Evolutionary conservation across 2,888 invertebrate species (phyloP).

Genomic region (Drosophila niveifrons): DNA sequence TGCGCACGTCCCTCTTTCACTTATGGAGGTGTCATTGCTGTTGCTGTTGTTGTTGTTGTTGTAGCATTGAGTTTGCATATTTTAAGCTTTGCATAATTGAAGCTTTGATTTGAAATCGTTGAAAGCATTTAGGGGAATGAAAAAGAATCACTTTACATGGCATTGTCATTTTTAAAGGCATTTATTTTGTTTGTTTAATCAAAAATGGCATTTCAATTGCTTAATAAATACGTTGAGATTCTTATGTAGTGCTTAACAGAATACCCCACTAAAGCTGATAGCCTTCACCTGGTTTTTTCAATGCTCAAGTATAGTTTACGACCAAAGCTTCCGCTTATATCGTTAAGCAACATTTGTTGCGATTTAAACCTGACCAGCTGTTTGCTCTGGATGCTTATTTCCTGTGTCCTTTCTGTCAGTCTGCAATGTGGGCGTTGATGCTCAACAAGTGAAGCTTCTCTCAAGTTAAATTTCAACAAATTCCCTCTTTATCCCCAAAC

Average conservation of each 20-base stretch:
- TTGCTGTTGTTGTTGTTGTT: slow-evolving; percentile 25
- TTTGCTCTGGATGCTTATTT: slow-evolving; percentile 29
- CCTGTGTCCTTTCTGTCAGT: slow-evolving; percentile 14
- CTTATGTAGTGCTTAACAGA: too few relatives aligned
- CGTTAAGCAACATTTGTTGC: slow-evolving; percentile 5
- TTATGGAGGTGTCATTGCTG: slow-evolving; percentile 26
- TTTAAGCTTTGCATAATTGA: slow-evolving; percentile 62
- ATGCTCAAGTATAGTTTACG: too few relatives aligned
- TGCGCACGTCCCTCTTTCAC: background rate
- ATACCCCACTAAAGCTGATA: background rate
- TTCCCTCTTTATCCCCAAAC: slow-evolving; percentile 5
- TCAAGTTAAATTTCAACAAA: slow-evolving; percentile 17
- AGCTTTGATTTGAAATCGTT: slow-evolving; percentile 53
- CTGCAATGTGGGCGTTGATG: slow-evolving; percentile 21
- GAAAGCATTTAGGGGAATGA: slow-evolving; percentile 45
- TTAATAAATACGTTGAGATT: background rate
- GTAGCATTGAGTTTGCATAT: slow-evolving; percentile 55
- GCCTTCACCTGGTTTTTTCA: slow-evolving; percentile 2
- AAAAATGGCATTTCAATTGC: slow-evolving; percentile 1
- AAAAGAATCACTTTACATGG: slow-evolving; percentile 4
- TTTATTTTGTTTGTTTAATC: background rate
- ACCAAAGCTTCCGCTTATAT: background rate
- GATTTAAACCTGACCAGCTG: slow-evolving; percentile 38
- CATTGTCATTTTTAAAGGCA: slow-evolving; percentile 5
- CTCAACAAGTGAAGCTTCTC: slow-evolving; percentile 50